Evolutionary conservation across 1,140 invertebrate genomes (phyloP).

Genomic region (Holcopasites calliopsidis): DNA sequence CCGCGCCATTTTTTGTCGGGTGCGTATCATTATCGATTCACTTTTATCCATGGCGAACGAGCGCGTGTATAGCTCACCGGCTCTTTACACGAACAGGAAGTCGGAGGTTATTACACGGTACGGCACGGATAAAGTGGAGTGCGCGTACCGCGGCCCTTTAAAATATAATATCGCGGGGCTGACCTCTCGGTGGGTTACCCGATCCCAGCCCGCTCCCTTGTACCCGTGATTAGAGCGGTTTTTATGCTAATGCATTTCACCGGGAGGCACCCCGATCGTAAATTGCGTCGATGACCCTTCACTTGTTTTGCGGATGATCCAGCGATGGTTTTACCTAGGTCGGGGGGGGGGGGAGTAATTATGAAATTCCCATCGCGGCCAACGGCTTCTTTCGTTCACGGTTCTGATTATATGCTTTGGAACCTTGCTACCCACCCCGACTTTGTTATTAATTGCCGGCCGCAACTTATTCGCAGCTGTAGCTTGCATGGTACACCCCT

Average conservation of each 20-base stretch:
- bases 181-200: neutral
- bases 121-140: constrained; percentile 57
- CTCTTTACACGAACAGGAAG: constrained; percentile 63
- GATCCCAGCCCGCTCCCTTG: neutral
- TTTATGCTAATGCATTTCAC: constrained; percentile 57
- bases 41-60: constrained; percentile 61
- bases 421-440: neutral
- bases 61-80: constrained; percentile 39
- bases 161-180: constrained; percentile 58
- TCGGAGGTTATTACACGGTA: constrained; percentile 61
- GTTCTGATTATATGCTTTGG: neutral
- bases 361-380: constrained; percentile 43
- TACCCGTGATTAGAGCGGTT: constrained; percentile 59
- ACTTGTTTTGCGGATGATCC: constrained; percentile 38
- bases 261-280: constrained; percentile 33
- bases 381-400: neutral
- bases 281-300: constrained; percentile 36
- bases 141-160: constrained; percentile 53
- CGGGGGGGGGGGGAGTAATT: constrained; percentile 15
- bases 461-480: neutral
- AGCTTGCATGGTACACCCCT: neutral
- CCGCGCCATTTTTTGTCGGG: constrained; percentile 65
- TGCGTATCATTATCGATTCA: constrained; percentile 71
- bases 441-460: constrained; percentile 29
- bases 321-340: constrained; percentile 31